These are phyloP conservation scores for Nipponacmea schrenckii DNA, from an alignment of 2,888 invertebrate genomes.

Conservation along the genomic window DNA sequence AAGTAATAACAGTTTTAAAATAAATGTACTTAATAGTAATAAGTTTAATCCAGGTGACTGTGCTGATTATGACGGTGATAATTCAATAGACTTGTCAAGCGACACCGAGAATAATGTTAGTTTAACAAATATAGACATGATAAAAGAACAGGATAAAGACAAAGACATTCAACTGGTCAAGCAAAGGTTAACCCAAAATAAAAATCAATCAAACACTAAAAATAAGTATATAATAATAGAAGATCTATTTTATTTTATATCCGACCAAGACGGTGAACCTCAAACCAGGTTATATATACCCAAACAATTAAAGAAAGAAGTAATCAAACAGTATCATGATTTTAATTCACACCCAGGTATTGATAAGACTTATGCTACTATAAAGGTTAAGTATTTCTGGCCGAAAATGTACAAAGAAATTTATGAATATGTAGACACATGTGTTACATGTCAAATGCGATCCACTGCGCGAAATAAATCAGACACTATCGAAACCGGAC, in stretches of 20 bases:
- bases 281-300: too few species aligned
- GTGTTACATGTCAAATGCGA: too few species aligned
- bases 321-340: too few species aligned
- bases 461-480: too few species aligned
- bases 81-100: background rate
- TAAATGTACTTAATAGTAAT: background rate
- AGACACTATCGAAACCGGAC: too few species aligned
- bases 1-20: background rate
- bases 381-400: too few species aligned
- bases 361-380: too few species aligned
- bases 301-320: too few species aligned
- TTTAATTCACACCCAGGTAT: too few species aligned
- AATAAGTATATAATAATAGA: background rate
- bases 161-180: background rate
- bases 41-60: background rate
- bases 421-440: too few species aligned
- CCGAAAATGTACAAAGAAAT: too few species aligned
- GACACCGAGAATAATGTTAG: background rate
- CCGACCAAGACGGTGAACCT: background rate
- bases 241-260: background rate
- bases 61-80: background rate
- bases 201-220: background rate
- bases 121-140: constrained; percentile 1
- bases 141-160: background rate
- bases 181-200: background rate